Evolutionary conservation across 2,113 vertebrate species (phyloP).

Genomic region (Poeciliopsis prolifica): DNA sequence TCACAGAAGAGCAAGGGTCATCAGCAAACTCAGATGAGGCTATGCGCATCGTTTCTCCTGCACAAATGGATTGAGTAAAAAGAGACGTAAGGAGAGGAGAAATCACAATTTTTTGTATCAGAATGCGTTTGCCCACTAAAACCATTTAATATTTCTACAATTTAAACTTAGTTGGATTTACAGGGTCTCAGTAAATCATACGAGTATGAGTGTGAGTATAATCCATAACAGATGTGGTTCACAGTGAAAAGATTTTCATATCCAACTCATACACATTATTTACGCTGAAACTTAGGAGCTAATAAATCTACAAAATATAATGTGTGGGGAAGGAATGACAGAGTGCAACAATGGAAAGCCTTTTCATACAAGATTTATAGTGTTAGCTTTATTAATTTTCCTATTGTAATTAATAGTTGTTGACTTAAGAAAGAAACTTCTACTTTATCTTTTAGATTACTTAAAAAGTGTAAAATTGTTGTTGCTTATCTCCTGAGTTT

Average conservation of each 20-base stretch:
- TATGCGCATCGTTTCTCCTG: slow-evolving; percentile 94
- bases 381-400: too few species aligned
- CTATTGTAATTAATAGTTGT: too few species aligned
- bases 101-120: neutral
- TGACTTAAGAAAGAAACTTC: neutral
- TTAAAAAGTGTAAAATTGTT: neutral
- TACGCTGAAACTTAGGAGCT: neutral
- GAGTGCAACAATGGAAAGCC: neutral
- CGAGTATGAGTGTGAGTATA: neutral
- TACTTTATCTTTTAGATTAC: neutral
- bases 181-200: too few species aligned
- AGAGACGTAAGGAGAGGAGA: neutral
- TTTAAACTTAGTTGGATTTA: neutral
- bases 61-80: neutral
- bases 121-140: neutral
- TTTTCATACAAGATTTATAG: neutral
- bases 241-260: neutral
- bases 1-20: slow-evolving; percentile 96
- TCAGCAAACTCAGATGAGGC: slow-evolving; percentile 97
- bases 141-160: neutral
- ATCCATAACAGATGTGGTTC: neutral
- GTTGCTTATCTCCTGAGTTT: too few species aligned
- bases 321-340: neutral
- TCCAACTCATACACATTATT: neutral
- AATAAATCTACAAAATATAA: neutral